Percentiles rank a stretch among this genome's conserved stretches.
phyloP scores from a whole-genome alignment of 2,888 invertebrate genomes.

The Torymus tubicola region DNA sequence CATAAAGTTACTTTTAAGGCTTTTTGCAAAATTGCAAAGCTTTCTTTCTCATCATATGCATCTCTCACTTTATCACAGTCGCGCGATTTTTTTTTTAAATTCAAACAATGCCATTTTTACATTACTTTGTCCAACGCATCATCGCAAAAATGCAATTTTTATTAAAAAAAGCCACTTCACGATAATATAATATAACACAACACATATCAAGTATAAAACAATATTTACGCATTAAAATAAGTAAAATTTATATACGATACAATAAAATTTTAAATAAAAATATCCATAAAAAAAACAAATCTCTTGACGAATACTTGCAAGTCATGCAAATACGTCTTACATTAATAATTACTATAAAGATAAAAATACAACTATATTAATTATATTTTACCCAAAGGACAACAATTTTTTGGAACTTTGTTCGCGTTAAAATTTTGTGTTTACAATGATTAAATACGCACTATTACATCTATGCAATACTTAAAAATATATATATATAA shows the following conservation, averaged over 20 bases:
- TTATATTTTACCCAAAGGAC: background rate
- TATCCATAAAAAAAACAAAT: conserved; percentile 41
- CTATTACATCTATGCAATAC: background rate
- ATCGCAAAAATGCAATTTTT: conserved; percentile 36
- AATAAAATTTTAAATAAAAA: conserved; percentile 40
- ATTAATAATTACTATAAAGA: conserved; percentile 25
- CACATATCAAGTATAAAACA: conserved; percentile 37
- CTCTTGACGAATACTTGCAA: conserved; percentile 42
- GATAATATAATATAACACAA: conserved; percentile 29
- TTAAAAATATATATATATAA: no score
- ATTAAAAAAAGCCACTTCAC: conserved; percentile 11
- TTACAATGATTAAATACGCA: background rate
- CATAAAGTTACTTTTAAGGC: conserved; percentile 41
- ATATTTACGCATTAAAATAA: conserved; percentile 27
- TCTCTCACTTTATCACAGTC: conserved; percentile 52
- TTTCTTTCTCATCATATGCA: conserved; percentile 22
- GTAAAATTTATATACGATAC: conserved; percentile 18
- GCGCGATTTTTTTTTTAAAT: conserved; percentile 33
- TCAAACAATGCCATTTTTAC: conserved; percentile 22
- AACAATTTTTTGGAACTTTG: conserved; percentile 20
- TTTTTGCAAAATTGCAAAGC: conserved; percentile 19
- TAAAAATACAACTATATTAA: conserved; percentile 10
- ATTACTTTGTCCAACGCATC: background rate
- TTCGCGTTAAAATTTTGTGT: conserved; percentile 9
- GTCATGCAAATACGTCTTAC: conserved; percentile 26